Conservation (phyloP, 2,888 invertebrate genomes). For the Tromatobia lineatoria region DNA sequence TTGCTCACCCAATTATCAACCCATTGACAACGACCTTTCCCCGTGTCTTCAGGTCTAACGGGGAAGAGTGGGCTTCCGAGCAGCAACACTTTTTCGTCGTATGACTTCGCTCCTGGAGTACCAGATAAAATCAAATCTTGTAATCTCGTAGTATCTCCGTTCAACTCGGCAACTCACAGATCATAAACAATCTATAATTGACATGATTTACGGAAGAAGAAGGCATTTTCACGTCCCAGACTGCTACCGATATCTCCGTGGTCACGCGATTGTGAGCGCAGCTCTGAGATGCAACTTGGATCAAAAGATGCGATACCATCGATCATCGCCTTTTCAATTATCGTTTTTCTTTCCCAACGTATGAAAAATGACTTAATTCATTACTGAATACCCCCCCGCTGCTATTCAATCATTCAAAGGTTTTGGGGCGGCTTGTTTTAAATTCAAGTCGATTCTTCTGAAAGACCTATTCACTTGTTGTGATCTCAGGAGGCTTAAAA, state of each 20-base stretch:
- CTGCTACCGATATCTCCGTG: constrained; percentile 35
- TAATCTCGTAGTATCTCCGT: constrained; percentile 24
- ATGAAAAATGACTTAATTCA: not conserved
- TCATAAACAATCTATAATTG: constrained; percentile 84
- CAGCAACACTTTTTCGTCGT: constrained; percentile 54
- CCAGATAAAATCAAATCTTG: constrained; percentile 62
- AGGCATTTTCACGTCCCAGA: constrained; percentile 17
- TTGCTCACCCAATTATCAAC: constrained; percentile 84
- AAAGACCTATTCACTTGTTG: no score
- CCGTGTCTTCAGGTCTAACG: constrained; percentile 61
- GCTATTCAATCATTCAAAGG: not conserved
- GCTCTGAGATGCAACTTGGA: not conserved
- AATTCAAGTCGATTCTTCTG: not conserved
- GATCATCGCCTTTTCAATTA: constrained; percentile 34
- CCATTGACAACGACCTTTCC: constrained; percentile 78
- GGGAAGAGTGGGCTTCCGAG: constrained; percentile 25
- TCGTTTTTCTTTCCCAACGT: not conserved
- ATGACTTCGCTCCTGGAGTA: constrained; percentile 53
- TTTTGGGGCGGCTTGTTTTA: not conserved
- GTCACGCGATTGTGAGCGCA: constrained; percentile 51
- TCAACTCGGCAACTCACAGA: constrained; percentile 58
- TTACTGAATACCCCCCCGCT: not conserved
- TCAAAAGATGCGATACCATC: constrained; percentile 41
- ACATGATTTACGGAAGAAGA: constrained; percentile 79
- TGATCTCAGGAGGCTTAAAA: constrained; percentile 16